Evolutionary conservation across 2,888 invertebrate genomes (phyloP).

Genomic region (Piscicola geometra): DNA sequence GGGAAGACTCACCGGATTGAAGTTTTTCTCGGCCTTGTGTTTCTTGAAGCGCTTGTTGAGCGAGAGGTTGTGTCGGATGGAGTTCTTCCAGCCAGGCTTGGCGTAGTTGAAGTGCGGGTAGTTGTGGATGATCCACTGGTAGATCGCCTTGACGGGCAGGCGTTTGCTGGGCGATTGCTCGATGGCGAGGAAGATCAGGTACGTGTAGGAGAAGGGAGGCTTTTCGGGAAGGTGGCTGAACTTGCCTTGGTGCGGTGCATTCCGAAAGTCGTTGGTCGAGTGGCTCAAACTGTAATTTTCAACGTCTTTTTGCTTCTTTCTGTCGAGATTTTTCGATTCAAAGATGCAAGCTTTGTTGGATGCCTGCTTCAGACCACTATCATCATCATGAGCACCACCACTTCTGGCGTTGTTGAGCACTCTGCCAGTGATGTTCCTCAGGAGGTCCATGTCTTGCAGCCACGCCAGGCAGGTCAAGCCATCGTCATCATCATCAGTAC

Average conservation of each 20-base stretch:
- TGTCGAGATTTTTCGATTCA: background rate
- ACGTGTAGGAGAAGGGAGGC: conserved; percentile 17
- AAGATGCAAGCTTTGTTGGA: too few relatives aligned
- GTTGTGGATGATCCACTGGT: conserved; percentile 27
- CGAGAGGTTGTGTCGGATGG: conserved; percentile 30
- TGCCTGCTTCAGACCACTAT: too few relatives aligned
- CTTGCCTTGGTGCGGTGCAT: background rate
- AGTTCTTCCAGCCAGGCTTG: conserved; percentile 26
- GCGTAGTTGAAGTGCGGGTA: conserved; percentile 17
- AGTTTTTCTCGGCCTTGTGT: background rate
- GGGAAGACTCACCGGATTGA: background rate
- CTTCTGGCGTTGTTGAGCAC: background rate
- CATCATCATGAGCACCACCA: too few relatives aligned
- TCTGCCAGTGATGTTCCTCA: conserved; percentile 13
- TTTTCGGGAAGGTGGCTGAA: background rate
- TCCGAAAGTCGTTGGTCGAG: background rate
- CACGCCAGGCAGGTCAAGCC: conserved; percentile 25
- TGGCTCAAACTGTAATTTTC: background rate
- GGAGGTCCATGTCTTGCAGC: conserved; percentile 28
- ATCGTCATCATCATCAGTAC: conserved; percentile 1
- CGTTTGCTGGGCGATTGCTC: conserved; percentile 12
- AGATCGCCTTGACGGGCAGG: conserved; percentile 22
- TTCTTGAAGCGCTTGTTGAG: conserved; percentile 28
- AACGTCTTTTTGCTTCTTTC: background rate
- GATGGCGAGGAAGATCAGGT: conserved; percentile 28